A percentile compares a stretch with the other conserved stretches of the same genome.
Evolutionary conservation across 2,797 vertebrate species (phyloP).

Genomic region (Halcyon badia): DNA sequence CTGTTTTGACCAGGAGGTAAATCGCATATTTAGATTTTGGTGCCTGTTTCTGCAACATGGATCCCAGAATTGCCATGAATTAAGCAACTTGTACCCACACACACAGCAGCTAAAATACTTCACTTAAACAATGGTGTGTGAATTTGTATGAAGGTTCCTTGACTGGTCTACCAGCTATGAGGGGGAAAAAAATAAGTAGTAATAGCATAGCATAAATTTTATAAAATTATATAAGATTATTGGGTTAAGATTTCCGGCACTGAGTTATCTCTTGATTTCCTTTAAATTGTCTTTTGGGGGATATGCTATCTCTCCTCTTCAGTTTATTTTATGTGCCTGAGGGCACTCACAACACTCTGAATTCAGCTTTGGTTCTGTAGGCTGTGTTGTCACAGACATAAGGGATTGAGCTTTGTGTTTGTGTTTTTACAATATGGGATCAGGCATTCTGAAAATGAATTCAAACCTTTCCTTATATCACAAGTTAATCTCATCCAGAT

Average conservation of each 20-base stretch:
- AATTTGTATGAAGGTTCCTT: neutral
- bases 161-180: neutral
- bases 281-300: neutral
- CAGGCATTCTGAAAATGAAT: neutral
- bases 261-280: neutral
- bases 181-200: neutral
- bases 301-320: accelerated
- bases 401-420: neutral
- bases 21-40: neutral
- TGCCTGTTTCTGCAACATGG: neutral
- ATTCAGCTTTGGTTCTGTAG: neutral
- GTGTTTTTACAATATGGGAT: neutral
- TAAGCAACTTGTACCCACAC: neutral
- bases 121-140: neutral
- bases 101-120: neutral
- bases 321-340: neutral
- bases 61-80: neutral
- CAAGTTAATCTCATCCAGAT: conserved; percentile 35
- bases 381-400: neutral
- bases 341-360: neutral
- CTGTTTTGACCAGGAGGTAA: neutral
- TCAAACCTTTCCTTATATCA: neutral
- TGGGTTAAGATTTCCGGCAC: neutral
- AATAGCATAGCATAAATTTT: neutral
- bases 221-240: neutral